Evolutionary conservation across 2,888 invertebrate genomes (phyloP).

Genomic region (Tryphoninae sp.): DNA sequence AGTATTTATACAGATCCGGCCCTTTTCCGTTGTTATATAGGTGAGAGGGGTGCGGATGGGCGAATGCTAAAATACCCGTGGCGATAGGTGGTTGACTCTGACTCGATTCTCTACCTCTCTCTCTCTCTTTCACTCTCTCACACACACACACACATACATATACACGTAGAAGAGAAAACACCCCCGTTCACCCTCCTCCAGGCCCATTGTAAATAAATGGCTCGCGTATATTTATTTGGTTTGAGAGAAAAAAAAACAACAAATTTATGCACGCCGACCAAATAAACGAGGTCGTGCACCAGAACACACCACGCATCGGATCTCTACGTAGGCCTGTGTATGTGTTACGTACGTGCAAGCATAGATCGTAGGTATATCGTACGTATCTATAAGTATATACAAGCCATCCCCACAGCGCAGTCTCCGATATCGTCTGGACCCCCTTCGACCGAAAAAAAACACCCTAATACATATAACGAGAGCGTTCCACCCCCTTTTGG

Average conservation of each 20-base stretch:
- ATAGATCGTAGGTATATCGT: background rate
- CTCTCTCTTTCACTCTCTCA: conserved; percentile 3
- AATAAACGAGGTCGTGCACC: conserved; percentile 60
- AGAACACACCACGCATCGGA: conserved; percentile 27
- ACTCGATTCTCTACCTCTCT: conserved; percentile 19
- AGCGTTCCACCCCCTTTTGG: conserved; percentile 49
- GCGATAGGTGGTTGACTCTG: conserved; percentile 43
- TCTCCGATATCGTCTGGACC: conserved; percentile 55
- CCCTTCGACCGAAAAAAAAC: conserved; percentile 45
- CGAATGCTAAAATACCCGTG: conserved; percentile 34
- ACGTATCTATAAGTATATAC: conserved; percentile 19
- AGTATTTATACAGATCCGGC: background rate
- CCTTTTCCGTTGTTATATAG: conserved; percentile 16
- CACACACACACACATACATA: background rate
- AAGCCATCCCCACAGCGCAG: conserved; percentile 10
- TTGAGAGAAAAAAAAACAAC: conserved; percentile 64
- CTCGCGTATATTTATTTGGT: conserved; percentile 73
- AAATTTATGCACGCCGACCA: conserved; percentile 70
- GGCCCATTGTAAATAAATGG: conserved; percentile 73
- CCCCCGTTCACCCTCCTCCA: conserved; percentile 51
- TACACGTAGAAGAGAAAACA: conserved; percentile 31
- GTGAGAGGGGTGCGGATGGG: background rate
- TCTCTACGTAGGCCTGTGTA: conserved; percentile 2
- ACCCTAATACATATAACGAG: conserved; percentile 15
- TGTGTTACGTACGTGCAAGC: background rate